These are phyloP conservation scores for Diadromus collaris DNA, from an alignment of 2,888 invertebrate species.

Conservation along the genomic window DNA sequence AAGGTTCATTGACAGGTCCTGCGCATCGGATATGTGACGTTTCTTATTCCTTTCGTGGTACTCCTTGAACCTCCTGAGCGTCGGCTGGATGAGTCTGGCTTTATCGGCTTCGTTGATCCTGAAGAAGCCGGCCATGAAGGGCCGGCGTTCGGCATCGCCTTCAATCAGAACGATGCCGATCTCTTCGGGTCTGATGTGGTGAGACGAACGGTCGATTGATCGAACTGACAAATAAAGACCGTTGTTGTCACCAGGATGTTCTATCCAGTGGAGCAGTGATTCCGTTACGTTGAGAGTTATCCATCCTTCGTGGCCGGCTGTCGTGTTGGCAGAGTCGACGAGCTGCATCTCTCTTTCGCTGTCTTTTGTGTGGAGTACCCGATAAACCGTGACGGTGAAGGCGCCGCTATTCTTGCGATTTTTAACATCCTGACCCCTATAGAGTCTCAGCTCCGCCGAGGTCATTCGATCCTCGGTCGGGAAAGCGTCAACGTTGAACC, in stretches of 20 bases:
- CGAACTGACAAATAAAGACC: conserved; percentile 90
- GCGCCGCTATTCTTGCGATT: conserved; percentile 79
- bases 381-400: conserved; percentile 84
- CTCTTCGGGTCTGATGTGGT: conserved; percentile 89
- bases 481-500: conserved; percentile 94
- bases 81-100: conserved; percentile 69
- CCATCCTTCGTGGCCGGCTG: conserved; percentile 89
- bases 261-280: conserved; percentile 88
- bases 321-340: conserved; percentile 87
- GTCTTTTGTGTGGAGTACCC: conserved; percentile 83
- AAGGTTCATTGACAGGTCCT: conserved; percentile 73
- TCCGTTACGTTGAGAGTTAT: conserved; percentile 90
- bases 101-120: conserved; percentile 81
- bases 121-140: conserved; percentile 94
- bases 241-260: conserved; percentile 87
- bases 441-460: conserved; percentile 91
- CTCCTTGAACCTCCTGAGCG: not conserved
- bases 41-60: not conserved
- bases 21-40: not conserved
- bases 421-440: conserved; percentile 82
- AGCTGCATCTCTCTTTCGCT: conserved; percentile 86
- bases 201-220: conserved; percentile 85
- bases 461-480: conserved; percentile 89
- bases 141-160: conserved; percentile 90
- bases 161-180: conserved; percentile 89